Conservation (phyloP, 2,113 vertebrate genomes). For the Bathybates hornii region DNA sequence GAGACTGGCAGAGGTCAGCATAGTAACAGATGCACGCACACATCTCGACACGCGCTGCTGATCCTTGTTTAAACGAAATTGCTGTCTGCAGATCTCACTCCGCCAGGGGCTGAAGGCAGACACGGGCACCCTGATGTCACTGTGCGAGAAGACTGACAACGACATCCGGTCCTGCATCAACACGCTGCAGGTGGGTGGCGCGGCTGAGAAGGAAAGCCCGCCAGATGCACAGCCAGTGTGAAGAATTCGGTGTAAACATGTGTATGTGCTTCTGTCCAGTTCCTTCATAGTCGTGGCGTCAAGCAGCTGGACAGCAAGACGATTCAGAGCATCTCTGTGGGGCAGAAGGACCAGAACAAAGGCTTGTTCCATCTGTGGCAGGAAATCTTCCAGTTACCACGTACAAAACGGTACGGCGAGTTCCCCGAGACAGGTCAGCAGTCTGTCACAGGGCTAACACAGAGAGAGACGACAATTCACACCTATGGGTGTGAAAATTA, state of each 20-base stretch:
- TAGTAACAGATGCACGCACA: background rate
- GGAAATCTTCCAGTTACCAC: slow-evolving; percentile 92
- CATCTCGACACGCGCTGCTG: background rate
- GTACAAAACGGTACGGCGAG: slow-evolving; percentile 73
- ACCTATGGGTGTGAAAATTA: background rate
- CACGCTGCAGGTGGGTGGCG: slow-evolving; percentile 84
- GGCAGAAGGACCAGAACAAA: slow-evolving; percentile 94
- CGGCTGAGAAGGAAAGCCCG: background rate
- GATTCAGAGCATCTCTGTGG: slow-evolving; percentile 78
- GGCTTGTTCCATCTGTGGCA: slow-evolving; percentile 94
- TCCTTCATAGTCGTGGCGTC: slow-evolving; percentile 82
- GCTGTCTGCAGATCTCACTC: slow-evolving; percentile 70
- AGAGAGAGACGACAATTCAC: background rate
- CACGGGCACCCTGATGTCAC: slow-evolving; percentile 71
- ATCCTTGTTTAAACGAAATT: background rate
- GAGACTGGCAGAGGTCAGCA: slow-evolving; percentile 84
- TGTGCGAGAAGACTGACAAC: slow-evolving; percentile 91
- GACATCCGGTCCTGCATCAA: slow-evolving; percentile 95
- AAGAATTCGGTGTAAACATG: background rate
- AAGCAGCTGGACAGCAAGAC: slow-evolving; percentile 75
- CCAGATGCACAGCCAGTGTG: background rate
- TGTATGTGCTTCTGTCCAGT: slow-evolving; percentile 65
- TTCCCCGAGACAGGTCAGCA: background rate
- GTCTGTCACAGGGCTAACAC: background rate
- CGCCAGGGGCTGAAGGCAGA: slow-evolving; percentile 81